Evolutionary conservation across 2,113 vertebrate genomes (phyloP), one percentile per base, ranked within the genome.

Genomic region (Piaya cayana): DNA sequence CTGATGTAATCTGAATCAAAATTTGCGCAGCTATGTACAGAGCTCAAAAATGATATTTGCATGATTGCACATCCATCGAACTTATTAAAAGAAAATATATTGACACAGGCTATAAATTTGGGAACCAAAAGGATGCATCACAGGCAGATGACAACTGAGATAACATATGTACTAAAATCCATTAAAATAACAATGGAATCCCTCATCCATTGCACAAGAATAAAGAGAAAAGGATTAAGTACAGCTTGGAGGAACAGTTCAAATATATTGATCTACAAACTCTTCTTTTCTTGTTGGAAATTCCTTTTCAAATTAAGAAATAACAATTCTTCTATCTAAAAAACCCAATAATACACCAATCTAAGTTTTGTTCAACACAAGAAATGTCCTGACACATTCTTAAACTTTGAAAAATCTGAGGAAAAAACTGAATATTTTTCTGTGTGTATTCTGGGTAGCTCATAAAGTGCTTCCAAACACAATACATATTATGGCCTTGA

Each of bases 151-250:
- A 45, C 75, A 79, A 58, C 86, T 82, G 42, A 63, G 32, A 45
- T 50, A 23, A 82, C 19, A 27, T 71, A 63, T 20, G 3, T 62
- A 21, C 60, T 83, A 49, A 75, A 88, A 95, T 93, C 2, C 0
- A 58, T 84, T 87, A 60, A 64, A 86, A 63, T 91, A 86, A 60
- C 39, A 76, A 64, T 32, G 56, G 52, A 79, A 90, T 5, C 76
- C 50, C 69, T 92, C 45, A 90, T 68, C 15, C 43, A 59, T 91
- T 85, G 32, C 58, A 67, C n/a, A 74, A 43, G 37, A 92, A 52
- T 84, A 95, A 91, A 94, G 39, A 79, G 8, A 50, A 87, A 6
- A 91, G 85, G 68, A 43, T 81, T 60, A 86, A 52, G 19, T 37
- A 22, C 13, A 52, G 11, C 62, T 85, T 76, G 22, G 18, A 88